These are phyloP conservation scores for Amphilophus citrinellus DNA, from an alignment of 2,113 vertebrate species.

Conservation along the genomic window DNA sequence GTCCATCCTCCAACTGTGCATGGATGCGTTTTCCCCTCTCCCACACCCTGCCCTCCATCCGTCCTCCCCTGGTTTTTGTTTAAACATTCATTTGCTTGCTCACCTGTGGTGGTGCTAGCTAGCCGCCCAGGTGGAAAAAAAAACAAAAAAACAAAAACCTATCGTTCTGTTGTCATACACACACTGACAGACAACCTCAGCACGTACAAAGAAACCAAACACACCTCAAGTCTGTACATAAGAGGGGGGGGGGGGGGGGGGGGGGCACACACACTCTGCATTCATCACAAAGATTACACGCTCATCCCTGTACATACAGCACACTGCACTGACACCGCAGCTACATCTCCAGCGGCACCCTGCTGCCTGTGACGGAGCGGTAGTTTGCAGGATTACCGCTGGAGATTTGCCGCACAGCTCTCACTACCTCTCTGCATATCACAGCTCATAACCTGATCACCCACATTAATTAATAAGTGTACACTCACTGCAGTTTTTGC, in stretches of 20 bases:
- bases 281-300: slow-evolving; percentile 73
- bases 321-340: slow-evolving; percentile 60
- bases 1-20: slow-evolving; percentile 84
- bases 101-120: slow-evolving; percentile 81
- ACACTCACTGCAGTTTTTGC: slow-evolving; percentile 73
- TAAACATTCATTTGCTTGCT: slow-evolving; percentile 94
- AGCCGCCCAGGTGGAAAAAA: slow-evolving; percentile 55
- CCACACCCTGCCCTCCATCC: slow-evolving; percentile 57
- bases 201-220: slow-evolving; percentile 85
- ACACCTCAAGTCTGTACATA: slow-evolving; percentile 76
- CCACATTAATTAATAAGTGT: slow-evolving; percentile 68
- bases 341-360: slow-evolving; percentile 48
- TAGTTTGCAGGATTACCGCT: slow-evolving; percentile 39
- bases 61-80: slow-evolving; percentile 47
- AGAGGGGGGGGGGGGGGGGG: background rate
- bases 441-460: slow-evolving; percentile 68
- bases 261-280: slow-evolving; percentile 71
- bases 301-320: slow-evolving; percentile 80
- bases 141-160: slow-evolving; percentile 14
- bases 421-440: slow-evolving; percentile 63
- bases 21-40: slow-evolving; percentile 83
- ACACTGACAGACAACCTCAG: slow-evolving; percentile 81
- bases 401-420: slow-evolving; percentile 58
- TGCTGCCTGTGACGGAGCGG: slow-evolving; percentile 30
- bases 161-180: slow-evolving; percentile 72